Evolutionary conservation across 2,888 invertebrate species (phyloP).

Genomic region (Lithosia quadra): DNA sequence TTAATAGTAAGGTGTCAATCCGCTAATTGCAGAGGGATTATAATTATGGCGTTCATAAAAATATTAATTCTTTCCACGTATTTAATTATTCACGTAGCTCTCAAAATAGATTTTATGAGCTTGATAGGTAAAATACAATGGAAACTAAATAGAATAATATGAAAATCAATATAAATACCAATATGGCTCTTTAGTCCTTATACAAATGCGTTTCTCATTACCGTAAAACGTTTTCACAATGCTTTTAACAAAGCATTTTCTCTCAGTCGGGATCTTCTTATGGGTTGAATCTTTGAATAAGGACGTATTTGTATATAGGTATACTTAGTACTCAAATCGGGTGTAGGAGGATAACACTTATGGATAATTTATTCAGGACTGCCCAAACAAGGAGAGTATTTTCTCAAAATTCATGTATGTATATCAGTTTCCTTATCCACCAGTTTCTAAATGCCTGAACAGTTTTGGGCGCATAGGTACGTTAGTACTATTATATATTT

Average conservation of each 20-base stretch:
- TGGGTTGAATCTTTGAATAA: constrained; percentile 1
- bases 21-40: too few species aligned
- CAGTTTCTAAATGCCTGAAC: background rate
- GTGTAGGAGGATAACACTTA: background rate
- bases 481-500: too few species aligned
- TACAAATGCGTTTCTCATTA: constrained; percentile 4
- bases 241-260: constrained; percentile 1
- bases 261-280: background rate
- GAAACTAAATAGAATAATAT: background rate
- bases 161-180: constrained; percentile 2
- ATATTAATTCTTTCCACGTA: too few species aligned
- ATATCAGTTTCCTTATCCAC: background rate
- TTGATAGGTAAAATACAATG: background rate
- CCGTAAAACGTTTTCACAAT: constrained; percentile 2
- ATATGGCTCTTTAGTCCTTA: background rate
- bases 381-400: background rate
- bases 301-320: background rate
- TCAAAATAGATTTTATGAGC: background rate
- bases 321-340: background rate
- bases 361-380: background rate
- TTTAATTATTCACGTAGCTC: too few species aligned
- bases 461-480: background rate
- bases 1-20: too few species aligned
- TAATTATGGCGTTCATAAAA: too few species aligned
- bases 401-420: background rate